These are phyloP conservation scores for Crypturellus undulatus DNA, from an alignment of 2,113 vertebrate genomes.

Conservation along the genomic window DNA sequence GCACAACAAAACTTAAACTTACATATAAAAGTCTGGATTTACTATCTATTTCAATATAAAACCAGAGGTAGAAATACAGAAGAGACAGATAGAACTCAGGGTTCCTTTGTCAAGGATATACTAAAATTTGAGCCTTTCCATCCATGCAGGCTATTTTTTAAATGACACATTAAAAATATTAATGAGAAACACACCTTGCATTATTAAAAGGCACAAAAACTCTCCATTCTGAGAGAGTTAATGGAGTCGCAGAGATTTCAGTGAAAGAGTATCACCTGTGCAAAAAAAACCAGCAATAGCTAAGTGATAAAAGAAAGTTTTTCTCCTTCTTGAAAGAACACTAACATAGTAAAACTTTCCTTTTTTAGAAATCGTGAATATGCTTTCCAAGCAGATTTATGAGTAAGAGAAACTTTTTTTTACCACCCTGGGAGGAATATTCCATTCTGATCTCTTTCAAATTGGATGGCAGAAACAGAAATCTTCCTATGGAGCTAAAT, in stretches of 20 bases:
- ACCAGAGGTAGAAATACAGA: neutral
- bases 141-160: neutral
- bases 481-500: neutral
- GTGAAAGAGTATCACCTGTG: neutral
- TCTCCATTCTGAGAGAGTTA: neutral
- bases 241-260: neutral
- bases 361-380: neutral
- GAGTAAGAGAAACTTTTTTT: neutral
- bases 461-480: neutral
- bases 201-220: neutral
- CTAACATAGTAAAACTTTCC: neutral
- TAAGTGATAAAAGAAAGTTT: neutral
- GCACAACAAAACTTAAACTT: neutral
- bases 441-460: neutral
- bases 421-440: rapidly evolving
- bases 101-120: neutral
- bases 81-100: neutral
- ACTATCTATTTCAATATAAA: neutral
- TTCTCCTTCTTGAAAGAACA: neutral
- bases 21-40: neutral
- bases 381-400: neutral
- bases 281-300: neutral
- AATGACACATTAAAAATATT: neutral
- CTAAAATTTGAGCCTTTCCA: neutral
- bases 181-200: neutral